These are phyloP conservation scores for Druon quercuslanigerum DNA, from an alignment of 1,140 invertebrate genomes.

Conservation along the genomic window DNA sequence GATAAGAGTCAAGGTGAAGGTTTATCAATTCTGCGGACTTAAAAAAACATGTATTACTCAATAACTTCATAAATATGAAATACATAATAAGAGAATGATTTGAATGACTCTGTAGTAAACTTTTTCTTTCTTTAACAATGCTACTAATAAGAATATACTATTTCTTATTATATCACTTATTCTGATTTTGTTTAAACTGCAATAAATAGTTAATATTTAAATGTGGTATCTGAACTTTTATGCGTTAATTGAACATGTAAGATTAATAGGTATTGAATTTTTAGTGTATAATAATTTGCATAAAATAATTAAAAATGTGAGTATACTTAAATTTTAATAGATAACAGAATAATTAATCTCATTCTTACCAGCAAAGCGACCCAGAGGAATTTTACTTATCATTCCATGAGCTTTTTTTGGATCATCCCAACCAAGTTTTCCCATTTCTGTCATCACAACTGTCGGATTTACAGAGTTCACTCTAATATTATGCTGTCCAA, in stretches of 20 bases:
- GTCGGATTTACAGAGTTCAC: slow-evolving; percentile 94
- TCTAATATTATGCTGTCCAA: slow-evolving; percentile 89
- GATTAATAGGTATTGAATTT: background rate
- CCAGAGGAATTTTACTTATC: slow-evolving; percentile 87
- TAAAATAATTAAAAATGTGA: slow-evolving; percentile 8
- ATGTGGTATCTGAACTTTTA: background rate
- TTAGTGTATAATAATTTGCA: no score
- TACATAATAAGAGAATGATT: no score
- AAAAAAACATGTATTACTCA: no score
- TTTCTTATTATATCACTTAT: no score
- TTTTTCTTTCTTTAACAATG: no score
- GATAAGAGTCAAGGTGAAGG: no score
- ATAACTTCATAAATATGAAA: no score
- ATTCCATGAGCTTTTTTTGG: slow-evolving; percentile 83
- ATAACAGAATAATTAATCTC: background rate
- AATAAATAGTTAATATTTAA: no score
- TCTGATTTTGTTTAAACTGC: no score
- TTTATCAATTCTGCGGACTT: no score
- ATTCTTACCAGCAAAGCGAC: slow-evolving; percentile 71
- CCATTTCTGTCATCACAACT: slow-evolving; percentile 93
- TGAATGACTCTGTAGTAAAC: background rate
- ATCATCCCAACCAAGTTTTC: slow-evolving; percentile 88
- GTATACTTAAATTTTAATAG: background rate
- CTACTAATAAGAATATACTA: no score
- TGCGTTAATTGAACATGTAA: background rate